These are phyloP conservation scores for Pammene fasciana DNA, from an alignment of 2,888 invertebrate species.

Conservation along the genomic window DNA sequence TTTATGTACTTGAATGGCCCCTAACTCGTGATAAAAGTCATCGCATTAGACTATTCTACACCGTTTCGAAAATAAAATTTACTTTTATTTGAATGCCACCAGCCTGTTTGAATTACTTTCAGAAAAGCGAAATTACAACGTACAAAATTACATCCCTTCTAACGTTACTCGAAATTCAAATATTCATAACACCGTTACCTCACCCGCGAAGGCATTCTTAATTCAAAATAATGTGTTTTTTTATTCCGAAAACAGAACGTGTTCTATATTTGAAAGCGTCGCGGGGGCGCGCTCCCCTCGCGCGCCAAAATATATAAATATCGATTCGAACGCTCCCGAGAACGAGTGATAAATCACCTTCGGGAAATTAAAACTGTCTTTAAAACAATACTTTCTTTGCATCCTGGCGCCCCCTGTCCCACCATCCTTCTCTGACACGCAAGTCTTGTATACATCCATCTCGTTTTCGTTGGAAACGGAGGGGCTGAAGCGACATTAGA, in stretches of 20 bases:
- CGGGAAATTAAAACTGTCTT: conserved; percentile 84
- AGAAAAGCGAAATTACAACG: conserved; percentile 33
- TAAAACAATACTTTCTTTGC: conserved; percentile 79
- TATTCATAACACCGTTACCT: conserved; percentile 54
- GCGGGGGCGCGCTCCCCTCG: conserved; percentile 72
- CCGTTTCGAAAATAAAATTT: conserved; percentile 17
- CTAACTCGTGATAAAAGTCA: conserved; percentile 31
- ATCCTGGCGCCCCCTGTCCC: conserved; percentile 58
- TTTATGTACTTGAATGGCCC: conserved; percentile 36
- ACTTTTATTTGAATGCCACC: conserved; percentile 13
- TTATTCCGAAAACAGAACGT: conserved; percentile 65
- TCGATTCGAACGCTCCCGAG: conserved; percentile 64
- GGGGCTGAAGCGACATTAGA: conserved; percentile 46
- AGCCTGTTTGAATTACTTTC: conserved; percentile 35
- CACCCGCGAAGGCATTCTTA: conserved; percentile 77
- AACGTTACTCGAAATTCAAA: conserved; percentile 44
- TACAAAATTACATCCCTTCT: conserved; percentile 37
- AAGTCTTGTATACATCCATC: conserved; percentile 44
- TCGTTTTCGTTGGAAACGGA: conserved; percentile 44
- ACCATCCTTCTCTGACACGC: conserved; percentile 46
- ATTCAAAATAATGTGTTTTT: conserved; percentile 71
- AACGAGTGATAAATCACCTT: conserved; percentile 81
- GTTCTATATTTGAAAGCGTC: conserved; percentile 77
- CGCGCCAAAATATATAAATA: conserved; percentile 62
- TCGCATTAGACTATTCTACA: conserved; percentile 17